Evolutionary conservation across 1,140 invertebrate genomes (phyloP).

Genomic region (Parapsyche elsis): DNA sequence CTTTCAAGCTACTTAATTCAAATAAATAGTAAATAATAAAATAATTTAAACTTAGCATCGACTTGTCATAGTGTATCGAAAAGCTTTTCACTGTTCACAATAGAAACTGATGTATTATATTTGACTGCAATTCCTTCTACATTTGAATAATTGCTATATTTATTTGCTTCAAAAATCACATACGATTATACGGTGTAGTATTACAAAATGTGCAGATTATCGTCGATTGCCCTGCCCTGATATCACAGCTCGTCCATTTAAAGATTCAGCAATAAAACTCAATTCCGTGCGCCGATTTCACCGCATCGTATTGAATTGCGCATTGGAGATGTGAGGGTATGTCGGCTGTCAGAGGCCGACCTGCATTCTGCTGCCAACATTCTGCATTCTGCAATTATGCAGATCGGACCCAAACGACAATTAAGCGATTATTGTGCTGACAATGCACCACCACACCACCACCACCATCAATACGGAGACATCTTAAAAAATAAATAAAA

Average conservation of each 20-base stretch:
- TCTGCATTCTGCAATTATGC: slow-evolving; percentile 44
- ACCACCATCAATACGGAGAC: not conserved
- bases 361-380: slow-evolving; percentile 10
- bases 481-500: not conserved
- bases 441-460: slow-evolving; percentile 7
- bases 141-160: too few species aligned
- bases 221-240: slow-evolving; percentile 12
- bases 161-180: too few species aligned
- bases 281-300: slow-evolving; percentile 35
- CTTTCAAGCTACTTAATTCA: too few species aligned
- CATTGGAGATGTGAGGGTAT: slow-evolving; percentile 23
- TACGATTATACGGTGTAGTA: too few species aligned
- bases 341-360: slow-evolving; percentile 27
- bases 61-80: too few species aligned
- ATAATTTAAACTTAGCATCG: too few species aligned
- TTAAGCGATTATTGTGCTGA: slow-evolving; percentile 45
- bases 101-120: too few species aligned
- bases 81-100: too few species aligned
- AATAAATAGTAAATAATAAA: too few species aligned
- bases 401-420: slow-evolving; percentile 37
- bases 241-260: slow-evolving; percentile 29
- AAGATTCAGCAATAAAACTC: slow-evolving; percentile 49
- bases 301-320: slow-evolving; percentile 36
- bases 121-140: too few species aligned
- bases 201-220: too few species aligned